Evolutionary conservation across 2,797 vertebrate species (phyloP), one percentile per base, ranked within the genome.

Genomic region (Gouania willdenowi): DNA sequence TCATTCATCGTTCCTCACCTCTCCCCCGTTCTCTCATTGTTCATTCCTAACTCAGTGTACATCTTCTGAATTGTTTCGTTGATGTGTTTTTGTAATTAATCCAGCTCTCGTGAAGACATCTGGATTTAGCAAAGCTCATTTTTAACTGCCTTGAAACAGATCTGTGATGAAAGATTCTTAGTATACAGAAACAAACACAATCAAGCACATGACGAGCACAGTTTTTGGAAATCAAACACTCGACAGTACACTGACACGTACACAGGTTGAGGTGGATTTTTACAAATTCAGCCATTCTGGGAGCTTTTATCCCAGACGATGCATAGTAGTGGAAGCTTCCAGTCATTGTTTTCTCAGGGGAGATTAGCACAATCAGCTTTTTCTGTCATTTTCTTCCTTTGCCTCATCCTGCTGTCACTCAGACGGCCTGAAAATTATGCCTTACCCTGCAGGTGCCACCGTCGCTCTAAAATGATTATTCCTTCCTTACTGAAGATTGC

Each of bases 401-500:
- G 45, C 54, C 23, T 43, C 42, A 35, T 36, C 40, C 35, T 50
- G 50, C 63, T 69, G 74, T 76, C 78, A 76, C 67, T 75, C 30
- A 54, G 37, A 49, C 70, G 49, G 34, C 59, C 71, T 73, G 65
- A 77, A 82, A 86, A 85, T 88, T 71, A 85, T 15, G 62, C 71
- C 42, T 62, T 54, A 55, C 52, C 79, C 79, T 82, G 72, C 77
- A 83, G 79, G 81, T 85, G 81, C 75, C 59, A 58, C 43, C 57
- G 32, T 79, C 65, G 66, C 67, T 71, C 54, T 79, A 63, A 83
- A 87, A 88, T 81, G 62, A 86, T 85, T 84, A 82, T 88, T 85
- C 74, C 64, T 75, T 75, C 77, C 82, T 77, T 77, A 82, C 71
- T 73, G 83, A 87, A 87, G 83, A 89, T 89, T 89, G 86, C 85